Conservation (phyloP, 2,797 vertebrate genomes). For the Heliangelus exortis region DNA sequence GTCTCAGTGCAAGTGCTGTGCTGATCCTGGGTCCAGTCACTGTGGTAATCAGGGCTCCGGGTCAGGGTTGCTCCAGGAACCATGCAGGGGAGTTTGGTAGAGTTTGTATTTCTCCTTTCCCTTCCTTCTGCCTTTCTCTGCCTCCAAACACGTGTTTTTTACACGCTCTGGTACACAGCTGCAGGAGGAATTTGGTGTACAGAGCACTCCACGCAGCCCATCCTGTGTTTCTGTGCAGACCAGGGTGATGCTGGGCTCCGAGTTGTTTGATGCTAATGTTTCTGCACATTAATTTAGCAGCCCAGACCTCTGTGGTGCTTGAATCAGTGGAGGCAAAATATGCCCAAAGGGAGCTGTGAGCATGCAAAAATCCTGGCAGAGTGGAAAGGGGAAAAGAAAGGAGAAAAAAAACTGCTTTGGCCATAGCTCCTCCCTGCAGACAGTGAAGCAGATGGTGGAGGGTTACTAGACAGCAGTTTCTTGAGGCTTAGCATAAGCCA, state of each 20-base stretch:
- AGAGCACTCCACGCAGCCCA: neutral
- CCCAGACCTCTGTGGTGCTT: neutral
- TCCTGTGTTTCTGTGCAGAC: neutral
- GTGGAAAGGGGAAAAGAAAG: neutral
- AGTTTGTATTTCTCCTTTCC: neutral
- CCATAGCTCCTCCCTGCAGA: neutral
- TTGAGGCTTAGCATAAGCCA: constrained; percentile 53
- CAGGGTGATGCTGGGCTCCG: neutral
- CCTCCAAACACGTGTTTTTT: neutral
- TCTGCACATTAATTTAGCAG: neutral
- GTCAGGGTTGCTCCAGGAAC: neutral
- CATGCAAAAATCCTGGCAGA: neutral
- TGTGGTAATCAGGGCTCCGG: neutral
- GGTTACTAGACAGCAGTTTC: constrained; percentile 53
- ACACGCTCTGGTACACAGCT: fast-evolving
- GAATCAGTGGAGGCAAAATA: neutral
- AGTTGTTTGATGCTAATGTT: neutral
- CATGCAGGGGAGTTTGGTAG: neutral
- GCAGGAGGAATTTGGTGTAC: neutral
- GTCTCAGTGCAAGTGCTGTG: neutral
- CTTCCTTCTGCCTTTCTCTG: neutral
- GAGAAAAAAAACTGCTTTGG: neutral
- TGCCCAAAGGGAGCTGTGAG: neutral
- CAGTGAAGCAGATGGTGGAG: constrained; percentile 36
- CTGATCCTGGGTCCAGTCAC: neutral